Evolutionary conservation across 2,797 vertebrate species (phyloP).

Genomic region (Lophotriccus pileatus): DNA sequence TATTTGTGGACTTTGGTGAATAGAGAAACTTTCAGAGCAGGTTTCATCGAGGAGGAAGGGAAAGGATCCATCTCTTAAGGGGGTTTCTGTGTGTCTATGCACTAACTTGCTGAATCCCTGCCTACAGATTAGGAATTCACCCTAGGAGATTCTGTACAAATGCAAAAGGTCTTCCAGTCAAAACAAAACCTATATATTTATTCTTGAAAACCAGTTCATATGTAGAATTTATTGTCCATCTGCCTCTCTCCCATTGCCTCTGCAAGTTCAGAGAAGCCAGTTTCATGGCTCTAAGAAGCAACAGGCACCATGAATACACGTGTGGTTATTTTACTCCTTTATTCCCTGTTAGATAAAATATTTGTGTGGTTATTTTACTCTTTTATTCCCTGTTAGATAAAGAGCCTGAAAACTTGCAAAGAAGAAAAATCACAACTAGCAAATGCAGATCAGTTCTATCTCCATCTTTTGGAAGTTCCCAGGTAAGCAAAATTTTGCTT

Average conservation of each 20-base stretch:
- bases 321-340: background rate
- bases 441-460: conserved; percentile 87
- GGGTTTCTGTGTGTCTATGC: background rate
- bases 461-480: conserved; percentile 80
- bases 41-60: background rate
- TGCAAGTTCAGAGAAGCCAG: background rate
- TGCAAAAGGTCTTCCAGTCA: background rate
- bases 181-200: background rate
- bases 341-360: background rate
- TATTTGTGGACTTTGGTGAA: background rate
- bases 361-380: background rate
- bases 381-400: conserved; percentile 73
- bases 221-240: background rate
- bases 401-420: conserved; percentile 84
- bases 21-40: background rate
- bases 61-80: background rate
- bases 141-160: background rate
- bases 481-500: conserved; percentile 74
- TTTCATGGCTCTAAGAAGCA: background rate
- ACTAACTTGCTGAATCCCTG: background rate
- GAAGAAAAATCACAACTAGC: conserved; percentile 84
- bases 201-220: background rate
- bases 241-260: background rate
- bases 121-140: background rate
- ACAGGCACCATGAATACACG: background rate